Conservation (phyloP, 2,113 vertebrate species). For the Crocuta crocuta region DNA sequence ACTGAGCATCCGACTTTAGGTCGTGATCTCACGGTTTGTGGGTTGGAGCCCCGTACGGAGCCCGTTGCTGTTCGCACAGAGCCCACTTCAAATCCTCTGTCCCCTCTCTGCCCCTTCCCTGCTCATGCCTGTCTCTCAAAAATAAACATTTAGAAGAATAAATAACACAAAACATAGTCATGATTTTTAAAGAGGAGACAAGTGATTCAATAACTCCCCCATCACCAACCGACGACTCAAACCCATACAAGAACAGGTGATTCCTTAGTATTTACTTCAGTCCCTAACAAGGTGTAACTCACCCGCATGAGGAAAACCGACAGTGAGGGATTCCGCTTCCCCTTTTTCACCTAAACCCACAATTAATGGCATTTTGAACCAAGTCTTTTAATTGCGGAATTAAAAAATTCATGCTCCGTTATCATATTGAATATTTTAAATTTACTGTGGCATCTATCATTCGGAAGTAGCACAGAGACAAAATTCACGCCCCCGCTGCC, state of each 20-base stretch:
- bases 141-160: no score
- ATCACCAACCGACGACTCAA: neutral
- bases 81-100: no score
- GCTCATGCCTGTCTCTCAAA: no score
- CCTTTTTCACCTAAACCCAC: constrained; percentile 69
- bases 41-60: no score
- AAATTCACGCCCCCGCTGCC: constrained; percentile 13
- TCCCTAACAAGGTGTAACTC: constrained; percentile 8
- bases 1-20: no score
- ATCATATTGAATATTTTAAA: constrained; percentile 76
- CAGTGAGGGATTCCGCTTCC: constrained; percentile 36
- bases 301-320: neutral
- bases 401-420: constrained; percentile 80
- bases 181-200: neutral
- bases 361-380: constrained; percentile 75
- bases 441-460: constrained; percentile 72
- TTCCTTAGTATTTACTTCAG: neutral
- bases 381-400: constrained; percentile 79
- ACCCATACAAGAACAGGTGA: neutral
- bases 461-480: constrained; percentile 31
- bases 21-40: no score
- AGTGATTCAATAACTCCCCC: neutral
- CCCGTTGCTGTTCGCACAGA: no score
- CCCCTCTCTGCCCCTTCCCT: no score
- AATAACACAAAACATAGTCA: neutral